Base-by-base conservation (phyloP, 23 tunicate genomes). In the Trididemnum clinides region DNA sequence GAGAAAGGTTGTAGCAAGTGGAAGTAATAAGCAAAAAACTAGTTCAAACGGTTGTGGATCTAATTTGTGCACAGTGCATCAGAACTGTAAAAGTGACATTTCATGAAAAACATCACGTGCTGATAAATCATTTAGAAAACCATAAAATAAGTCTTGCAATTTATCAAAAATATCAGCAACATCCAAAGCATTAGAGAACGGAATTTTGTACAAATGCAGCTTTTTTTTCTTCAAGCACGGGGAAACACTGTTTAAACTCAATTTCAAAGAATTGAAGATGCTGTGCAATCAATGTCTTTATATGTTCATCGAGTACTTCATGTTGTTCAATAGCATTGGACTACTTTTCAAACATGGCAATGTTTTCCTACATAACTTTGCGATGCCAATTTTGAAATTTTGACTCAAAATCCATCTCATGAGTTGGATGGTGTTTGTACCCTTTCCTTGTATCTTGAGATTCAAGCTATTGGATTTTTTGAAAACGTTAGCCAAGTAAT, bases 351-450 rank as follows among this genome's bases (percentile, higher is more conserved):
- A 44, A 44, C 54, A 44, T 44, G 25, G 58, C 71, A 54, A 79
- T 12, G 76, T 79, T 79, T 28, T 72, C 75, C 4, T 57, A 2
- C 19, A 2, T 25, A 2, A 79, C 71, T 79, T 79, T 79, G 51
- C 84, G 71, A 28, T 29, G 71, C 76, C 84, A 51, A 36, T 57
- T 79, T 79, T 79, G 71, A 72, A 79, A n/a, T 27, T 79, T 79
- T 54, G 33, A 23, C 34, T 51, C 76, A 79, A 2, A 79, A 26
- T 6, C 26, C 51, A 7, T 15, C 10, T 72, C 26, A 18, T 26
- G 81, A 75, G 57, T 35, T 75, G 57, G 66, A 75, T 44, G 15
- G 54, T 75, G 66, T 75, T 75, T 75, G 81, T 35, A 34, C 66
- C 81, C 66, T 75, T 75, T 35, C 25, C 81, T 6, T 71, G 78